Evolutionary conservation across 2,797 vertebrate genomes (phyloP).

Genomic region (Channallabes apus): DNA sequence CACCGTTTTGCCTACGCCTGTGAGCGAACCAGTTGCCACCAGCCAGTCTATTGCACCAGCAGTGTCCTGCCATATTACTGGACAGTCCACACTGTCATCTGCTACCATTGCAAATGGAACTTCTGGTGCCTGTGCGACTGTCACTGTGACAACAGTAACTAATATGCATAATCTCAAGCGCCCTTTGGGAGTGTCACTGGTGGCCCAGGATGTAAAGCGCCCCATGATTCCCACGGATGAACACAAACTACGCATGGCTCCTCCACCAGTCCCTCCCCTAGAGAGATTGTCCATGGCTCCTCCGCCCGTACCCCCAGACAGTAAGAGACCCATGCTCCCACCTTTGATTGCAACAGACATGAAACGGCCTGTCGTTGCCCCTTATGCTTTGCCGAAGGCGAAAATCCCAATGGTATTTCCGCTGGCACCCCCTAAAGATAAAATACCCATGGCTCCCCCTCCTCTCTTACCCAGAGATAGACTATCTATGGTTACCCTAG

Average conservation of each 20-base stretch:
- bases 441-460: constrained; percentile 47
- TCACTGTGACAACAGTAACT: constrained; percentile 73
- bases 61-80: constrained; percentile 79
- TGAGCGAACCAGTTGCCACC: constrained; percentile 76
- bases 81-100: constrained; percentile 76
- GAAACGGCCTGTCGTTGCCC: constrained; percentile 65
- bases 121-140: constrained; percentile 71
- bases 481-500: constrained; percentile 40
- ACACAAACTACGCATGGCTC: constrained; percentile 68
- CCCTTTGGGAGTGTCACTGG: constrained; percentile 69
- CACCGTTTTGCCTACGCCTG: constrained; percentile 76
- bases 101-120: constrained; percentile 77
- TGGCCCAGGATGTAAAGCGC: constrained; percentile 81
- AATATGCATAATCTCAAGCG: constrained; percentile 78
- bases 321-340: constrained; percentile 65
- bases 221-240: constrained; percentile 71
- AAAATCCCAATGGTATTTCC: constrained; percentile 53
- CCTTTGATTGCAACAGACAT: constrained; percentile 60
- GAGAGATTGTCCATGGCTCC: constrained; percentile 67
- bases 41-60: constrained; percentile 82
- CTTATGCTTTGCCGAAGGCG: constrained; percentile 61
- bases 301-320: constrained; percentile 66
- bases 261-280: constrained; percentile 68
- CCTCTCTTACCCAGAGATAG: constrained; percentile 47
- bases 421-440: constrained; percentile 64